A percentile compares a stretch with the other conserved stretches of the same genome.
These are phyloP conservation scores for Melinaea marsaeus DNA, from an alignment of 2,888 invertebrate species.

Conservation along the genomic window DNA sequence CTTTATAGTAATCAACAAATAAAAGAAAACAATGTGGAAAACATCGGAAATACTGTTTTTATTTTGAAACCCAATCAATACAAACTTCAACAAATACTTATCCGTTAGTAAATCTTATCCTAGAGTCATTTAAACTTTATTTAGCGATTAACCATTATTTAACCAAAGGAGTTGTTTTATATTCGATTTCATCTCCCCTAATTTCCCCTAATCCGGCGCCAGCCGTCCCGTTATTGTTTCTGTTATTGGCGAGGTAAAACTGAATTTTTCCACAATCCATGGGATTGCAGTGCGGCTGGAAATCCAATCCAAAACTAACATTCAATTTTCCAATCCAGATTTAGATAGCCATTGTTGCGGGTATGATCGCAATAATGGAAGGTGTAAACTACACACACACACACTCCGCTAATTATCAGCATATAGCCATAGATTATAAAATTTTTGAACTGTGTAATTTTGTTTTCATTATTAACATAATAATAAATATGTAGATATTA, in stretches of 20 bases:
- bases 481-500: no score
- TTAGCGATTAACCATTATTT: conserved; percentile 16
- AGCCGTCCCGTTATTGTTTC: no score
- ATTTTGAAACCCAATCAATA: background rate
- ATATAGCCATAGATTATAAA: conserved; percentile 2
- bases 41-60: background rate
- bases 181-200: no score
- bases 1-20: no score
- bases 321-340: conserved; percentile 60
- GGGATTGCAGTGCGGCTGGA: conserved; percentile 54
- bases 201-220: no score
- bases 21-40: no score
- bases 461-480: no score
- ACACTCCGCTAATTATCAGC: conserved; percentile 20
- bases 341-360: conserved; percentile 40
- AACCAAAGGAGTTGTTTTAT: conserved; percentile 3
- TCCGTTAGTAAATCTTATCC: background rate
- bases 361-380: conserved; percentile 36
- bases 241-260: conserved; percentile 62
- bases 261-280: conserved; percentile 73
- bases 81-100: background rate
- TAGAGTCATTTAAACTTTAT: conserved; percentile 17
- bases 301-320: conserved; percentile 58
- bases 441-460: background rate
- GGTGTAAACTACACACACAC: conserved; percentile 20